phyloP scores from a whole-genome alignment of 35 echinoderm and acorn worm genomes.

The Acanthaster planci region DNA sequence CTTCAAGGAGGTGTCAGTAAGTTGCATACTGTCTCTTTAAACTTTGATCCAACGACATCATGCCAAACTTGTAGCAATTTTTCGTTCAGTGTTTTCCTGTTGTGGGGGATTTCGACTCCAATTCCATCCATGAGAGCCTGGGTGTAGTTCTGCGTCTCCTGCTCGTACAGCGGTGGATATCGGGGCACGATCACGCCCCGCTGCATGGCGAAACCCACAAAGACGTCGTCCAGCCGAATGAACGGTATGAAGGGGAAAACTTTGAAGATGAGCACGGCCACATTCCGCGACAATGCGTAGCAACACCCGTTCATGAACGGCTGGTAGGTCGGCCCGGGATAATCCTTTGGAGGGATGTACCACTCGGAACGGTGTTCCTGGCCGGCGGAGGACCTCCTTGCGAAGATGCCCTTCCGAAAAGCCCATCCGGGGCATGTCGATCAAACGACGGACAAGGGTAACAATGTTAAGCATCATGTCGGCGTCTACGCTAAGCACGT shows the following conservation, averaged over 20 bases:
- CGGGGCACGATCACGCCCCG: slow-evolving; percentile 9
- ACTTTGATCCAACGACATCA: too few relatives aligned
- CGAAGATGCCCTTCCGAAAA: slow-evolving; percentile 41
- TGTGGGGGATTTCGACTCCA: background rate
- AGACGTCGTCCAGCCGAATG: slow-evolving; percentile 78
- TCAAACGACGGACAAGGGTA: slow-evolving; percentile 42
- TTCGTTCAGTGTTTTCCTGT: too few relatives aligned
- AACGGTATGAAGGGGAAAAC: slow-evolving; percentile 20
- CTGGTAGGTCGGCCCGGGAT: slow-evolving; percentile 51
- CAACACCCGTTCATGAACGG: slow-evolving; percentile 57
- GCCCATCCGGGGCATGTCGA: background rate
- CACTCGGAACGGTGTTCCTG: slow-evolving; percentile 33
- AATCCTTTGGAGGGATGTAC: slow-evolving; percentile 41
- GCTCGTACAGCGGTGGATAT: background rate
- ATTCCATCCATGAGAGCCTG: background rate
- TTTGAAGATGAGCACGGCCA: slow-evolving; percentile 42
- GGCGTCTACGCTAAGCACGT: slow-evolving; percentile 70
- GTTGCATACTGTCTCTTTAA: too few relatives aligned
- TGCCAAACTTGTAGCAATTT: too few relatives aligned
- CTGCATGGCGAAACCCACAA: slow-evolving; percentile 45
- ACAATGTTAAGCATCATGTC: slow-evolving; percentile 65
- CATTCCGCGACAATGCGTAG: slow-evolving; percentile 66
- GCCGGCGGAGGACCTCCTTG: slow-evolving; percentile 5
- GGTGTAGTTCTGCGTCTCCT: background rate
- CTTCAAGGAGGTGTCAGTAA: too few relatives aligned